Base-by-base conservation (phyloP, 1,140 invertebrate species). In the Drosophila pandora region DNA sequence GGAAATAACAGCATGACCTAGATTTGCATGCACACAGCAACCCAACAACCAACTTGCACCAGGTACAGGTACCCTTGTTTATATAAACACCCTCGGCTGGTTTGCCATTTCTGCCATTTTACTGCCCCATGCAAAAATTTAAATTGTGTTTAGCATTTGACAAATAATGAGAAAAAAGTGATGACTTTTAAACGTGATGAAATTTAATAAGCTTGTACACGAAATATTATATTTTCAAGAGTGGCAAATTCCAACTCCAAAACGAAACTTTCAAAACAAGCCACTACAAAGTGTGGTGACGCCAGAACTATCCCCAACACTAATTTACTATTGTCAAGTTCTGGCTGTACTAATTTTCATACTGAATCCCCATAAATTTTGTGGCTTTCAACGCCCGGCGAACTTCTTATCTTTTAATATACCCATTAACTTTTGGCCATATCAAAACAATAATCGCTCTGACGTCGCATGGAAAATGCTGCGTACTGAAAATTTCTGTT, bases 1-100 rank as follows among this genome's bases (percentile, higher is more conserved):
- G 82, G 82, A 85, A 87, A 85, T 88, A 85, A 76, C 64, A 82
- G 75, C 58, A 75, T 85, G 83, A 85, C 83, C 83, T 45, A 87
- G 75, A 82, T 85, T 82, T 69, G 50, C 83, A 76, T 41, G 59
- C 45, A 49, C 34, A 60, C 56, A 21, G 9, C 45, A 37, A 45
- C 4, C 17, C 17, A 45, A 45, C 41, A 45, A 17, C n/a, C 41
- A 34, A 48, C 48, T 60, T 21, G 47, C 54, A 55, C 7, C 43
- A 37, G 32, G n/a, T 23, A 43, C 34, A 37, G 34, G 34, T 43
- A 21, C 41, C 30, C 64, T 41, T 65, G 75, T 65, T 70, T 62
- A 73, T 64, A 49, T 73, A 70, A 82, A 58, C 56, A 62, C 37
- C 48, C 37, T 52, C 50, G 37, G 61, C 21, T 41, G 25, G 64